Base-by-base conservation (phyloP, 2,797 vertebrate genomes). In the Malacoctenus gilli region DNA sequence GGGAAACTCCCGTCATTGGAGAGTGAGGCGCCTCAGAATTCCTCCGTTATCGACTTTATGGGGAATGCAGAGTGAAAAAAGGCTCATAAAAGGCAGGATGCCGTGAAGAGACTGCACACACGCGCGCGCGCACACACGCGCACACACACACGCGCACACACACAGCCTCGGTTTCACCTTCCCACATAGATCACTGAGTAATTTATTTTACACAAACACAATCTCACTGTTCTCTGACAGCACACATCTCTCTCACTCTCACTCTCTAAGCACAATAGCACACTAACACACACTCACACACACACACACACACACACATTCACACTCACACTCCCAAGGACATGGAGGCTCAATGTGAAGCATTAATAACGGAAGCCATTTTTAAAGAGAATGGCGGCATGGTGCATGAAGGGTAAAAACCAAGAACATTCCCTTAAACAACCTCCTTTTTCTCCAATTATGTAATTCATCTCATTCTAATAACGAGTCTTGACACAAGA, bases 351-450 rank as follows among this genome's bases (percentile, higher is more conserved):
- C 51, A 50, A 34, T 36, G 60, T 44, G 60, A 21, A 48, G 61
- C 60, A 60, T 68, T 74, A 72, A 72, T 75, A 66, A 72, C 5
- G 0, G 49, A 15, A 38, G 63, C 55, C 74, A 77, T 85, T 85
- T 78, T 49, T 60, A 63, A 67, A 49, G 58, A 30, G 61, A 52
- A 14, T n/a, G 40, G 53, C 72, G 48, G 53, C 72, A 34, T 2
- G 1, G 44, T n/a, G 54, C 72, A 59, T 79, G 75, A 80, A 65
- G 83, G 68, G 51, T 59, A 68, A 54, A 74, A 55, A 8, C 25
- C 6, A 28, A 9, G 25, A 28, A 28, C 25, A 28, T 28, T 28
- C 1, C 9, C 9, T 6, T 28, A 6, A n/a, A n/a, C n/a, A n/a
- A n/a, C 25, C 4, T 3, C 6, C 9, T 15, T 15, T 30, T 52